A percentile compares a stretch with the other conserved stretches of the same genome.
Evolutionary conservation across 23 tunicate genomes (phyloP).

Genomic region (Styela plicata): DNA sequence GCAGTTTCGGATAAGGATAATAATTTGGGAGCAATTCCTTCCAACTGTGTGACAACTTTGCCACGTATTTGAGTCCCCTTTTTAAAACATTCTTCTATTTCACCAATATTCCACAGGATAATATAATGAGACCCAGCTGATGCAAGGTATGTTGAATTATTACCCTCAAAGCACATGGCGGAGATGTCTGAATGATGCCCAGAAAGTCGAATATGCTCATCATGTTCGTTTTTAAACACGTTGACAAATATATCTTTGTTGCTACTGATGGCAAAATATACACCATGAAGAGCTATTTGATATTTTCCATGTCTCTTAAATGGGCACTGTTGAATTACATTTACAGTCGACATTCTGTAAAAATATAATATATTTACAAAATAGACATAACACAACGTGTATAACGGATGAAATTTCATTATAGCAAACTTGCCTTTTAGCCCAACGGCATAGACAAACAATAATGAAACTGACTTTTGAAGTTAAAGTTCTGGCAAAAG

Average conservation of each 20-base stretch:
- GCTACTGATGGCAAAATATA: background rate
- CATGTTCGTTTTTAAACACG: background rate
- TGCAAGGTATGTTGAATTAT: background rate
- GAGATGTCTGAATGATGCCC: conserved; percentile 15
- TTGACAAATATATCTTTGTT: background rate
- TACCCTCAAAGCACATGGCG: background rate
- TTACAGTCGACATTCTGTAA: background rate
- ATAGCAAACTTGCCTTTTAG: no score
- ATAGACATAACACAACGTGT: background rate
- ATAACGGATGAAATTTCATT: no score
- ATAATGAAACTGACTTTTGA: no score
- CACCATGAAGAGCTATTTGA: background rate
- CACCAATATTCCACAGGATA: conserved; percentile 2
- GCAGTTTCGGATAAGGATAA: background rate
- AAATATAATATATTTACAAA: no score
- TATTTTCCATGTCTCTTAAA: background rate
- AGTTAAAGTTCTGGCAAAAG: no score
- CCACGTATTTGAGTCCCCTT: background rate
- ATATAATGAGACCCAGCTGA: conserved; percentile 9
- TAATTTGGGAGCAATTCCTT: background rate
- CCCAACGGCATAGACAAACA: no score
- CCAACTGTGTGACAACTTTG: background rate
- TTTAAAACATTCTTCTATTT: background rate
- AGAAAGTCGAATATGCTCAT: background rate
- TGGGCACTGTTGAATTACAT: background rate